These are phyloP conservation scores for Kryptolebias marmoratus DNA, from an alignment of 2,113 vertebrate genomes.

Conservation along the genomic window DNA sequence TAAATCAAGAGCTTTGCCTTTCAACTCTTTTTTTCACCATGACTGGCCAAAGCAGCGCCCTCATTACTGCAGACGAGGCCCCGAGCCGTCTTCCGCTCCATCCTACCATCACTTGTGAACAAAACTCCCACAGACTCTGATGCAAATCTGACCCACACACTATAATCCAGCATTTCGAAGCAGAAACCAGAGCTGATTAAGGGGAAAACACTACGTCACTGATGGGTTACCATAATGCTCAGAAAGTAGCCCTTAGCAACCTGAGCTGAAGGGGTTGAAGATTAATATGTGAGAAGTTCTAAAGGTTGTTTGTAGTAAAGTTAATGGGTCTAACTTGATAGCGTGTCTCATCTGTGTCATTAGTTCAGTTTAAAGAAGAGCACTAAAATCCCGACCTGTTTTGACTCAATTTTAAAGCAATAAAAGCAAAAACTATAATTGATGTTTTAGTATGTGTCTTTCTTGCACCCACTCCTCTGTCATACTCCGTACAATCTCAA, in stretches of 20 bases:
- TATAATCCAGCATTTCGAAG: conserved; percentile 41
- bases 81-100: too few relatives aligned
- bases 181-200: conserved; percentile 36
- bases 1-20: too few relatives aligned
- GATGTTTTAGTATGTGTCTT: conserved; percentile 38
- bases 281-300: conserved; percentile 49
- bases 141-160: conserved; percentile 7
- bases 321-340: conserved; percentile 60
- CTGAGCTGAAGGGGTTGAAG: conserved; percentile 43
- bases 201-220: conserved; percentile 22
- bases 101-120: too few relatives aligned
- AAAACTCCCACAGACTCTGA: too few relatives aligned
- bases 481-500: conserved; percentile 20
- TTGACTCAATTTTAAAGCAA: too few relatives aligned
- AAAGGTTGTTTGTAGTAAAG: conserved; percentile 58
- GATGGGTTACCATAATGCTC: conserved; percentile 50
- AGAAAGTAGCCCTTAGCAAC: conserved; percentile 53
- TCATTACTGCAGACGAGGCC: too few relatives aligned
- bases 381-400: conserved; percentile 22
- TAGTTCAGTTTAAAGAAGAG: conserved; percentile 43
- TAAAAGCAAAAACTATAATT: too few relatives aligned
- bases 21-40: too few relatives aligned
- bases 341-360: conserved; percentile 60
- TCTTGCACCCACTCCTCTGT: conserved; percentile 41
- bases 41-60: too few relatives aligned